Evolutionary conservation across 2,113 vertebrate species (phyloP).

Genomic region (Microtus oregoni): DNA sequence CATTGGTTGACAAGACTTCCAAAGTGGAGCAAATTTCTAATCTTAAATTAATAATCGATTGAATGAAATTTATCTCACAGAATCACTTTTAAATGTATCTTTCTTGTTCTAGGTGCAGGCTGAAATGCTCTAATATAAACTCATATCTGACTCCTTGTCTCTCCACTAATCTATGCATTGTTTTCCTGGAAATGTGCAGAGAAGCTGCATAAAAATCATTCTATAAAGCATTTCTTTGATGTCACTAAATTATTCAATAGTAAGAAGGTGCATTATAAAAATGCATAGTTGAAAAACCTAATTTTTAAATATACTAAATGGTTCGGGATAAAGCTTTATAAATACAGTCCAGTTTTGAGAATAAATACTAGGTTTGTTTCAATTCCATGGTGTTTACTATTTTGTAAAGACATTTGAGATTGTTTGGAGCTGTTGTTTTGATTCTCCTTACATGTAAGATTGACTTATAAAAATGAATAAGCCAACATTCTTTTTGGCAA

Average conservation of each 20-base stretch:
- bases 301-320: slow-evolving; percentile 22
- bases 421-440: slow-evolving; percentile 86
- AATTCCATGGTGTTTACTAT: slow-evolving; percentile 82
- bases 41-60: background rate
- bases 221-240: background rate
- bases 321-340: background rate
- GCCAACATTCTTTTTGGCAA: slow-evolving; percentile 86
- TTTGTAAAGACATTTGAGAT: slow-evolving; percentile 87
- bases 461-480: slow-evolving; percentile 89
- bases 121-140: background rate
- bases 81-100: slow-evolving; percentile 3
- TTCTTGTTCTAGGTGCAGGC: background rate
- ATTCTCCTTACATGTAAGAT: slow-evolving; percentile 89
- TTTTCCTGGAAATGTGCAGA: slow-evolving; percentile 3
- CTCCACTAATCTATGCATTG: background rate
- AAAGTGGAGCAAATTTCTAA: background rate
- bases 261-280: background rate
- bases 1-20: background rate
- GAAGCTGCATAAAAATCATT: slow-evolving; percentile 2
- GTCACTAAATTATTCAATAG: slow-evolving; percentile 36
- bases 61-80: background rate
- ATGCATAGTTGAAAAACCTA: background rate
- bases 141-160: background rate
- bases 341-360: background rate
- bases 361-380: background rate